Conservation (phyloP, 1,140 invertebrate species). For the Apocrypta bakeri region DNA sequence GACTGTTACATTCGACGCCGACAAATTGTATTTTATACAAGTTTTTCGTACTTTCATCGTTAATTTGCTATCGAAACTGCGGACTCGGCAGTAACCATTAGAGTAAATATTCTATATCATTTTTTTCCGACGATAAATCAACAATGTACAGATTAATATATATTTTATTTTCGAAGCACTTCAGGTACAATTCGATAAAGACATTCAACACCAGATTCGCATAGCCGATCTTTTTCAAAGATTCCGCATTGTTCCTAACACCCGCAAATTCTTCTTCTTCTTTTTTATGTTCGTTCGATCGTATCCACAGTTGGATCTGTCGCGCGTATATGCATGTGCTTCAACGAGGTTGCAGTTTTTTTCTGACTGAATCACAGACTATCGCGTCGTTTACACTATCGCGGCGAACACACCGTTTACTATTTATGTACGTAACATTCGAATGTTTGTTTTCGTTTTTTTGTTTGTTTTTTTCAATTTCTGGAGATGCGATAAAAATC, state of each 20-base stretch:
- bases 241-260: not conserved
- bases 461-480: not conserved
- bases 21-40: not conserved
- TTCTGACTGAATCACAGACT: constrained; percentile 35
- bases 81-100: not conserved
- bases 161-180: not conserved
- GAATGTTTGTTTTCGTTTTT: constrained; percentile 11
- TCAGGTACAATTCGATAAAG: not conserved
- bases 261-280: too few relatives aligned
- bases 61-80: not conserved
- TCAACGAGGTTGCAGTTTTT: not conserved
- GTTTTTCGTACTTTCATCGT: not conserved
- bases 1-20: not conserved
- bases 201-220: not conserved
- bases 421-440: not conserved
- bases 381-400: constrained; percentile 19
- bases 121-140: not conserved
- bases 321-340: not conserved
- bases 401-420: not conserved
- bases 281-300: not conserved
- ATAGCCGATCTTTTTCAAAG: too few relatives aligned
- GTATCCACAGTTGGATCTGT: not conserved
- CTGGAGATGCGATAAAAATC: constrained; percentile 34
- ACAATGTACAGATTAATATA: not conserved
- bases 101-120: not conserved